These are phyloP conservation scores for Oxyruncus cristatus DNA, from an alignment of 2,113 vertebrate genomes.

Conservation along the genomic window DNA sequence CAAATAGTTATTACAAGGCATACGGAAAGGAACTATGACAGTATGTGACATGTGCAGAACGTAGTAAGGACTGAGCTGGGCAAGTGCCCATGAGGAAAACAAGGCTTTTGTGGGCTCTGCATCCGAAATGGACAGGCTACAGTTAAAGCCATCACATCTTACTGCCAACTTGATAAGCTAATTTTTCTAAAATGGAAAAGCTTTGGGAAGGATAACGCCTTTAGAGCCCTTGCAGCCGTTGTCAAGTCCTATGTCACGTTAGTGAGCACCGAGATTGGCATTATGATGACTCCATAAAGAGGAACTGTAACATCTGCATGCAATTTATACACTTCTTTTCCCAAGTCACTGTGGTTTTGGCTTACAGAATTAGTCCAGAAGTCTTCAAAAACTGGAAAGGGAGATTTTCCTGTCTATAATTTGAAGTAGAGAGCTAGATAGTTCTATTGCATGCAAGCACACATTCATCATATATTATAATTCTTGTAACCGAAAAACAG, in stretches of 20 bases:
- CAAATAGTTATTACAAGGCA: background rate
- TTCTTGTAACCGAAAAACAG: background rate
- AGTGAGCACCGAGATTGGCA: background rate
- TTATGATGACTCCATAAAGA: background rate
- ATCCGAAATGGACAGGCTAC: background rate
- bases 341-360: background rate
- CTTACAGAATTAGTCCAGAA: background rate
- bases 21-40: background rate
- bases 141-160: background rate
- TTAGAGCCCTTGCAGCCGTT: background rate
- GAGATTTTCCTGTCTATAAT: background rate
- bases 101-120: background rate
- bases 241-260: background rate
- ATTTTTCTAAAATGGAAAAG: background rate
- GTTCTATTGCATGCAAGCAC: background rate
- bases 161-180: background rate
- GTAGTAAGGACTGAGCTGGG: background rate
- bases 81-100: background rate
- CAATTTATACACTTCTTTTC: background rate
- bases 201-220: background rate
- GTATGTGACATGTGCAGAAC: accelerated
- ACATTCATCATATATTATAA: background rate
- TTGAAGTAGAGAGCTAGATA: background rate
- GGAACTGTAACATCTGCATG: background rate
- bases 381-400: background rate